Evolutionary conservation across 2,797 vertebrate genomes (phyloP).

Genomic region (Fratercula arctica): DNA sequence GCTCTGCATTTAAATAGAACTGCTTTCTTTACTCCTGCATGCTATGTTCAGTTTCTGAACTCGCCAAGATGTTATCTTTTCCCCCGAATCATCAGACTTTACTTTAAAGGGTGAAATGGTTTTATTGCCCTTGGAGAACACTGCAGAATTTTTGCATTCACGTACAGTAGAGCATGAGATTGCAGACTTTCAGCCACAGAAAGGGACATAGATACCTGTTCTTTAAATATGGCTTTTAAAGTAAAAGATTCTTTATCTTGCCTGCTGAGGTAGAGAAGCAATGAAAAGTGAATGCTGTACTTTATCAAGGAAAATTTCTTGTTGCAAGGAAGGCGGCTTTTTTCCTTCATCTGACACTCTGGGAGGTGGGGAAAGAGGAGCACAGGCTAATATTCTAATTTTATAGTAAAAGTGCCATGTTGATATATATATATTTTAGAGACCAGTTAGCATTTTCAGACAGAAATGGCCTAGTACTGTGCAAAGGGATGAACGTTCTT

Average conservation of each 20-base stretch:
- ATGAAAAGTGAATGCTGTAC: not conserved
- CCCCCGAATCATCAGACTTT: not conserved
- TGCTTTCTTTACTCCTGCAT: not conserved
- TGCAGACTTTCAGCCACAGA: not conserved
- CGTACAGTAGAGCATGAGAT: accelerated
- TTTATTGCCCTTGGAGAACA: not conserved
- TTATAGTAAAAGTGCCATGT: not conserved
- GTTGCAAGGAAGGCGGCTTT: not conserved
- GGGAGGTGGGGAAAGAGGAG: not conserved
- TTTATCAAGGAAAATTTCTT: not conserved
- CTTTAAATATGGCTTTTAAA: not conserved
- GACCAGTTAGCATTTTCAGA: not conserved
- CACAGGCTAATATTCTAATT: not conserved
- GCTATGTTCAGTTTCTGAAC: not conserved
- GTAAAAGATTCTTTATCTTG: not conserved
- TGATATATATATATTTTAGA: not conserved
- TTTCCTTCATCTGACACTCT: not conserved
- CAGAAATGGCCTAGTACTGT: not conserved
- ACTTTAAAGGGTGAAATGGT: not conserved
- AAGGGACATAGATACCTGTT: not conserved
- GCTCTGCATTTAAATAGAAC: not conserved
- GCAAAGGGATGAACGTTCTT: not conserved
- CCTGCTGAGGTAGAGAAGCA: not conserved
- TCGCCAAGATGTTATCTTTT: not conserved
- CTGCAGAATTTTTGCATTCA: not conserved